Conservation (phyloP, 2,888 invertebrate genomes). For the Caenorhabditis plicata region DNA sequence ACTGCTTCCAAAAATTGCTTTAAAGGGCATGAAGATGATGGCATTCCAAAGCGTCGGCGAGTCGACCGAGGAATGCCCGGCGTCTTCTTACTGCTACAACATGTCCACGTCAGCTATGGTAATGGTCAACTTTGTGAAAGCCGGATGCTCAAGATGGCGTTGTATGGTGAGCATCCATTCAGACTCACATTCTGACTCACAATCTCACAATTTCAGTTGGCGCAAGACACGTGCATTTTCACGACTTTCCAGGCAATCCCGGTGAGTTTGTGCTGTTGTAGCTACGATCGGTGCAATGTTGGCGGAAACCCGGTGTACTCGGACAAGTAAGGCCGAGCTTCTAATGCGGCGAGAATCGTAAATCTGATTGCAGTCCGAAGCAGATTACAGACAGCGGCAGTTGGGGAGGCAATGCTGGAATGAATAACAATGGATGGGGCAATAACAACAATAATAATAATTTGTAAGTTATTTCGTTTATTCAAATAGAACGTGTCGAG, state of each 20-base stretch:
- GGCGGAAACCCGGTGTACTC: conserved; percentile 41
- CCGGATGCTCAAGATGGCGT: conserved; percentile 57
- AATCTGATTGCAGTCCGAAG: conserved; percentile 3
- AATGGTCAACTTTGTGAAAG: conserved; percentile 54
- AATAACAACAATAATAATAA: conserved; percentile 35
- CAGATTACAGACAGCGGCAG: conserved; percentile 18
- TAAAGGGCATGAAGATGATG: conserved; percentile 45
- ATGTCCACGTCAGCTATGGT: conserved; percentile 46
- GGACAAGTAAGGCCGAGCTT: conserved; percentile 15
- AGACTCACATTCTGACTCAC: neutral
- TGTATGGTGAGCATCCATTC: conserved; percentile 41
- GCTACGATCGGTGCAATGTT: conserved; percentile 54
- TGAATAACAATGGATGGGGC: conserved; percentile 36
- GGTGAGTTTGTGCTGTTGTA: conserved; percentile 58
- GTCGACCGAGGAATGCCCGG: conserved; percentile 42
- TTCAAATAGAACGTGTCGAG: neutral
- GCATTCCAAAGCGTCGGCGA: conserved; percentile 44
- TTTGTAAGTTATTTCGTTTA: neutral
- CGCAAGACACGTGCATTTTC: conserved; percentile 54
- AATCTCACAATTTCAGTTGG: conserved; percentile 35
- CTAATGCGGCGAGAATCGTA: neutral
- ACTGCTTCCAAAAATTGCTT: neutral
- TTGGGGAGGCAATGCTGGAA: conserved; percentile 21
- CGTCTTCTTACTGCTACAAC: conserved; percentile 45
- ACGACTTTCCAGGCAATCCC: conserved; percentile 59